phyloP scores from a whole-genome alignment of 1,140 invertebrate species.

The Drosophila pseudoobscura region DNA sequence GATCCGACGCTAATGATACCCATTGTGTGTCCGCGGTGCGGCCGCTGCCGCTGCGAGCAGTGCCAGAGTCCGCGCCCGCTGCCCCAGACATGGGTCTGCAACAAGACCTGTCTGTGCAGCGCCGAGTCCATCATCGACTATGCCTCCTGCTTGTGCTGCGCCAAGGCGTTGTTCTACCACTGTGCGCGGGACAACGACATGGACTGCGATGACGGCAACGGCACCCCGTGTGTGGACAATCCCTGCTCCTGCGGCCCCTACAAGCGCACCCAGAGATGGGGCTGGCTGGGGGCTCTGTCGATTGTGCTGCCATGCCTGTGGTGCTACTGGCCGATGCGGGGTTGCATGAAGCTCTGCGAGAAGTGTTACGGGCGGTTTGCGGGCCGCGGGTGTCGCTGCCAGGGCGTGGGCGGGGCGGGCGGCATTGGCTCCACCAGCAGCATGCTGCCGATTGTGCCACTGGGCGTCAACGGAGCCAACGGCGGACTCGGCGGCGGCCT shows the following conservation, averaged over 20 bases:
- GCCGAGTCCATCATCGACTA: constrained; percentile 94
- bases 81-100: constrained; percentile 94
- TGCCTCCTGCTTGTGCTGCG: constrained; percentile 95
- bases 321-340: constrained; percentile 95
- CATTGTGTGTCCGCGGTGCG: constrained; percentile 93
- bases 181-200: constrained; percentile 89
- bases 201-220: constrained; percentile 88
- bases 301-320: constrained; percentile 93
- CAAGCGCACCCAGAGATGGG: constrained; percentile 89
- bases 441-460: constrained; percentile 83
- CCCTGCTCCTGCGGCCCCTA: constrained; percentile 93
- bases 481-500: constrained; percentile 2
- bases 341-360: constrained; percentile 90
- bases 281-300: constrained; percentile 91
- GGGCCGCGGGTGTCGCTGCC: constrained; percentile 86
- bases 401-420: constrained; percentile 62
- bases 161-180: constrained; percentile 96
- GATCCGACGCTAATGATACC: constrained; percentile 84
- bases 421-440: constrained; percentile 67
- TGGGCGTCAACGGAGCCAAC: constrained; percentile 48
- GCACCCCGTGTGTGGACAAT: constrained; percentile 90
- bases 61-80: constrained; percentile 92
- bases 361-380: constrained; percentile 91
- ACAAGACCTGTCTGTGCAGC: constrained; percentile 93
- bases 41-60: constrained; percentile 92